phyloP scores from a whole-genome alignment of 2,797 vertebrate species.

The Acanthopagrus latus region DNA sequence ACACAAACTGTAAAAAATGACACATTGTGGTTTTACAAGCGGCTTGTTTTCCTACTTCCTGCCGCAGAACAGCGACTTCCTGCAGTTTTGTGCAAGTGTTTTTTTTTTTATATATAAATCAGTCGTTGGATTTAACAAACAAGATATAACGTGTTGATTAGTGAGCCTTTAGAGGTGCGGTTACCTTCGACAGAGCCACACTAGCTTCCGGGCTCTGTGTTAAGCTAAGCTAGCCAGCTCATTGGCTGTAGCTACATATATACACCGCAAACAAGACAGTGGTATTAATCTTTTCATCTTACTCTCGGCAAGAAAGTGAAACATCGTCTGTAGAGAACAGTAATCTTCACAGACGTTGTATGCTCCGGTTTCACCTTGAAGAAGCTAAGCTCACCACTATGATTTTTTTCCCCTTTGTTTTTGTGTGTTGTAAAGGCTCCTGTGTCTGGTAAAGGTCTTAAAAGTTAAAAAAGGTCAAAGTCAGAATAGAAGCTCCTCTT shows the following conservation, averaged over 20 bases:
- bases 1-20: background rate
- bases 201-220: background rate
- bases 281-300: background rate
- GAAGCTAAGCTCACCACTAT: too few relatives aligned
- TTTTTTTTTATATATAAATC: background rate
- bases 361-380: background rate
- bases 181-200: background rate
- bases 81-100: background rate
- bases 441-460: too few relatives aligned
- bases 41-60: background rate
- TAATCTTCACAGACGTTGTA: too few relatives aligned
- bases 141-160: background rate
- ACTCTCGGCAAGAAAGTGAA: background rate
- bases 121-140: constrained; percentile 6
- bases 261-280: background rate
- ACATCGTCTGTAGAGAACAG: too few relatives aligned
- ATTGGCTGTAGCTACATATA: background rate
- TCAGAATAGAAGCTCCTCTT: too few relatives aligned
- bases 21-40: constrained; percentile 13
- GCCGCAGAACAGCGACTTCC: background rate
- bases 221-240: constrained; percentile 2
- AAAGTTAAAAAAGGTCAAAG: too few relatives aligned
- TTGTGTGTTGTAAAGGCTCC: too few relatives aligned
- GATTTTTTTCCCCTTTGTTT: too few relatives aligned
- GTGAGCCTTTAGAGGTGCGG: constrained; percentile 2